A percentile compares a stretch with the other conserved stretches of the same genome.
Conservation (phyloP, 2,888 invertebrate genomes). For the Lithophane semibrunnea region DNA sequence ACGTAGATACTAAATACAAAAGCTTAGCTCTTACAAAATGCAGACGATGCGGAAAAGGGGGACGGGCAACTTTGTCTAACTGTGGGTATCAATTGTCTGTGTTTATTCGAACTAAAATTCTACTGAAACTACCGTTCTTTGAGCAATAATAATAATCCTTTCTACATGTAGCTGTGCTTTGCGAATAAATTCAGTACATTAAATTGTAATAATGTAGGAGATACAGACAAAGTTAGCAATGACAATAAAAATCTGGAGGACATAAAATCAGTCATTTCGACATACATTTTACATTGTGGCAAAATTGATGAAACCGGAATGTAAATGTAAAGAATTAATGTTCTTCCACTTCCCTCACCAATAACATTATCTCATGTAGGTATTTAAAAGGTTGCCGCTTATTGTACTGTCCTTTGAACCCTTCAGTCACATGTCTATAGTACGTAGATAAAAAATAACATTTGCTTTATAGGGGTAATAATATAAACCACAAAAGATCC, state of each 20-base stretch:
- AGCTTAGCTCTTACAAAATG: slow-evolving; percentile 51
- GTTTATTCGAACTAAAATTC: slow-evolving; percentile 51
- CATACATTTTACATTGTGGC: slow-evolving; percentile 27
- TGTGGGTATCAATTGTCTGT: slow-evolving; percentile 58
- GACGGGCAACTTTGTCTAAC: slow-evolving; percentile 53
- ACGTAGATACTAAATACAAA: slow-evolving; percentile 46
- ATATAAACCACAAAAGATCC: slow-evolving; percentile 65
- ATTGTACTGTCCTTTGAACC: slow-evolving; percentile 31
- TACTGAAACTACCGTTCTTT: slow-evolving; percentile 22
- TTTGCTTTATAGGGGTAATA: slow-evolving; percentile 53
- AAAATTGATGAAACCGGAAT: slow-evolving; percentile 24
- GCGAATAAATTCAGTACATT: slow-evolving; percentile 34
- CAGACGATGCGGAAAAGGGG: slow-evolving; percentile 51
- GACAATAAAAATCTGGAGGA: slow-evolving; percentile 30
- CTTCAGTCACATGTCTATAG: slow-evolving; percentile 39
- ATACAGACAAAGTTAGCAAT: slow-evolving; percentile 30
- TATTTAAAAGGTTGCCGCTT: slow-evolving; percentile 44
- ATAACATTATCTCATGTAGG: slow-evolving; percentile 36
- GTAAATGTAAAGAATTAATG: slow-evolving; percentile 9
- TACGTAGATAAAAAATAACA: slow-evolving; percentile 42
- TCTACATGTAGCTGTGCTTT: slow-evolving; percentile 22
- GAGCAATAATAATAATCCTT: slow-evolving; percentile 44
- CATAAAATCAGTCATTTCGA: slow-evolving; percentile 37
- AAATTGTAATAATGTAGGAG: slow-evolving; percentile 8
- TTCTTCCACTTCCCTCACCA: slow-evolving; percentile 8